Evolutionary conservation across 2,888 invertebrate species (phyloP).

Genomic region (Eudemis profundana): DNA sequence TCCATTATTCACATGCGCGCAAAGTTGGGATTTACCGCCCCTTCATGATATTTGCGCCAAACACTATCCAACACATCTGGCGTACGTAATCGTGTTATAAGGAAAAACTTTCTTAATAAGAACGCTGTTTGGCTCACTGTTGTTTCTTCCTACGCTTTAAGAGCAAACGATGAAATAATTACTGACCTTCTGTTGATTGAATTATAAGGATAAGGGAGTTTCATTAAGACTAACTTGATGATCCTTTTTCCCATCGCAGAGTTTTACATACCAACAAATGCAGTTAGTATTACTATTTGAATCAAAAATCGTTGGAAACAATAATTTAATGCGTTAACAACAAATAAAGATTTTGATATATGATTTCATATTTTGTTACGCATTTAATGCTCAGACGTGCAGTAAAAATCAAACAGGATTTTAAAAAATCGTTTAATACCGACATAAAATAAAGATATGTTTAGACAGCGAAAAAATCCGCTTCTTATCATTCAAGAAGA

Average conservation of each 20-base stretch:
- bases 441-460: background rate
- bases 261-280: too few species aligned
- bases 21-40: slow-evolving; percentile 47
- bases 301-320: background rate
- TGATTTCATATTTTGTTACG: background rate
- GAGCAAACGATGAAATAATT: slow-evolving; percentile 66
- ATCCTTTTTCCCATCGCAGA: too few species aligned
- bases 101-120: slow-evolving; percentile 85
- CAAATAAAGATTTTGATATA: background rate
- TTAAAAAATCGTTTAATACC: slow-evolving; percentile 14
- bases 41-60: slow-evolving; percentile 66
- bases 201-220: slow-evolving; percentile 19
- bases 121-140: slow-evolving; percentile 69
- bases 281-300: background rate
- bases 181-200: slow-evolving; percentile 48
- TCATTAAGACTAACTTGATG: slow-evolving; percentile 1
- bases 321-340: background rate
- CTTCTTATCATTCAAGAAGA: slow-evolving; percentile 11
- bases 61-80: slow-evolving; percentile 79
- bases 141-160: slow-evolving; percentile 61
- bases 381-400: background rate
- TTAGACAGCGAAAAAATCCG: background rate
- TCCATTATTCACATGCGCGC: slow-evolving; percentile 43
- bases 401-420: slow-evolving; percentile 1
- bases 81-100: slow-evolving; percentile 81